phyloP scores from a whole-genome alignment of 1,140 invertebrate species.

The Brevipalpus yothersi region DNA sequence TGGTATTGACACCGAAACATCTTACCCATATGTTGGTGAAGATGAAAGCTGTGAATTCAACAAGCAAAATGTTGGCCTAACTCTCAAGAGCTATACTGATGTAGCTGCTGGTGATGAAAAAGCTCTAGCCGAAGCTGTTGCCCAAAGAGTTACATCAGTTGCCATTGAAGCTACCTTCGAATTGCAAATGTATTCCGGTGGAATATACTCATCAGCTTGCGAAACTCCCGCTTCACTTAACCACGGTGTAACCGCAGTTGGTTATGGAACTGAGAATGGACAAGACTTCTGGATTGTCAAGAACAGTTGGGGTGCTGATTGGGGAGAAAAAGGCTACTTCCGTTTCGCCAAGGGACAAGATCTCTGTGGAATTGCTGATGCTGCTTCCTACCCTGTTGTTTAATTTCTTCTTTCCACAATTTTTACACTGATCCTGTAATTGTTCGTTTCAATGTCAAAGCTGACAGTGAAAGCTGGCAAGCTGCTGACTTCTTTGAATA shows the following conservation, averaged over 20 bases:
- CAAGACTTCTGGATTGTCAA: constrained; percentile 66
- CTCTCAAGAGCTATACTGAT: constrained; percentile 6
- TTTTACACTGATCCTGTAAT: too few relatives aligned
- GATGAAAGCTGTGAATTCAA: constrained; percentile 39
- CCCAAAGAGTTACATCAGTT: constrained; percentile 1
- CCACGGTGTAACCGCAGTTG: constrained; percentile 50
- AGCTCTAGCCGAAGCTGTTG: constrained; percentile 24
- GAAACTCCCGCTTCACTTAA: constrained; percentile 27
- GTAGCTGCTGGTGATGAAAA: constrained; percentile 16
- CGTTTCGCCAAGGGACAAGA: constrained; percentile 40
- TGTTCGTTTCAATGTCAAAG: too few relatives aligned
- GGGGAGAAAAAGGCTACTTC: constrained; percentile 24
- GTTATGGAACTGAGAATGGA: constrained; percentile 20
- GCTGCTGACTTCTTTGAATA: too few relatives aligned
- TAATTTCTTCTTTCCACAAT: background rate
- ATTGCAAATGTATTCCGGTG: background rate
- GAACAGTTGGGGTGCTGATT: constrained; percentile 52
- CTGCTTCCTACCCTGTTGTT: constrained; percentile 40
- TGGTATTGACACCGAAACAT: constrained; percentile 25
- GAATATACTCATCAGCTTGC: background rate
- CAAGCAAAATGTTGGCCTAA: constrained; percentile 24
- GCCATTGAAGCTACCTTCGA: background rate
- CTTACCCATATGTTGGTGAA: constrained; percentile 19
- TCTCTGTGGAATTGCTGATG: constrained; percentile 51
- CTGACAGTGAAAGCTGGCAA: too few relatives aligned